Conservation (phyloP, 1,140 invertebrate species). For the Lucilia sericata region DNA sequence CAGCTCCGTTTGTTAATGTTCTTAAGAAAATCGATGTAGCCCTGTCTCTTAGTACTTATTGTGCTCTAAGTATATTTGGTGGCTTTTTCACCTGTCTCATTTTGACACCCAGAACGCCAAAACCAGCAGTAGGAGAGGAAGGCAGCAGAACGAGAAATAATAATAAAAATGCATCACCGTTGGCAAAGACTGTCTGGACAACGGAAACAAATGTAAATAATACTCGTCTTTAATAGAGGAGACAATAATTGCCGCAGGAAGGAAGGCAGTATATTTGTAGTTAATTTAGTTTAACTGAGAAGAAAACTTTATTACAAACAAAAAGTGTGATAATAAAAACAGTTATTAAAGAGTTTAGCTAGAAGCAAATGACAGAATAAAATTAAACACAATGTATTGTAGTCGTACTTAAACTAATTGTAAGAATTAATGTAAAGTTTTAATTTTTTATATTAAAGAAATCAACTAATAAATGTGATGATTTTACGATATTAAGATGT, state of each 20-base stretch:
- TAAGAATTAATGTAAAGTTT: not conserved
- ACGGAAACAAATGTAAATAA: slow-evolving; percentile 60
- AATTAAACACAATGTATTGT: not conserved
- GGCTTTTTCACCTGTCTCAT: slow-evolving; percentile 62
- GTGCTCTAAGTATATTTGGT: slow-evolving; percentile 60
- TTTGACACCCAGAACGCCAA: slow-evolving; percentile 54
- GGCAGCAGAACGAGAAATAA: not conserved
- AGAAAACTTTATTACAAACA: not conserved
- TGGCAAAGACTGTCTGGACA: slow-evolving; percentile 60
- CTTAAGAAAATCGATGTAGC: slow-evolving; percentile 61
- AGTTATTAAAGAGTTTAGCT: not conserved
- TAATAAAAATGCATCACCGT: slow-evolving; percentile 59
- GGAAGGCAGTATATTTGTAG: too few species aligned
- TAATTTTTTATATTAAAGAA: not conserved
- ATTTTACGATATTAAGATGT: not conserved
- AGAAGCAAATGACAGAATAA: not conserved
- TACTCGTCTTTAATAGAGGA: slow-evolving; percentile 54
- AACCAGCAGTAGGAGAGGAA: slow-evolving; percentile 7
- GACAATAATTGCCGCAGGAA: not conserved
- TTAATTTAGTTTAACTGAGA: not conserved
- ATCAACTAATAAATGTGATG: slow-evolving; percentile 13
- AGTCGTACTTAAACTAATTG: slow-evolving; percentile 12
- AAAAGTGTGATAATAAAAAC: not conserved
- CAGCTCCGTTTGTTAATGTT: slow-evolving; percentile 65
- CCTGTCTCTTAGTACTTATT: slow-evolving; percentile 60